Base-by-base conservation (phyloP, 2,888 invertebrate species). In the Diadromus collaris region DNA sequence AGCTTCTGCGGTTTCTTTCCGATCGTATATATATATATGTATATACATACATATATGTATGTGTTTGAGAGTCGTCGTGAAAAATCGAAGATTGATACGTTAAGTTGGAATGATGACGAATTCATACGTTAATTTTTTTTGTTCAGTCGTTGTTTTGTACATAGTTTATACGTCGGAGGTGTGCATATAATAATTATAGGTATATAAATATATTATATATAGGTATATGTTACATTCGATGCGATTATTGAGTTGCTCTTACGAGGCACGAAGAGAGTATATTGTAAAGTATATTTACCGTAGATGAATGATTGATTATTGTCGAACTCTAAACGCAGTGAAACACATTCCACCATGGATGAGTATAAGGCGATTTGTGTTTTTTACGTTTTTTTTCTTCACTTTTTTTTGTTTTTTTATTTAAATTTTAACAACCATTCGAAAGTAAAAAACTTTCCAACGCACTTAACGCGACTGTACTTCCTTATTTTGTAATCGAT, bases 101-200 rank as follows among this genome's bases (percentile, higher is more conserved):
- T 69, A 10, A 27, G 21, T 21, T 27, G 54, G 38, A 56, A 56
- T 10, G 24, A 24, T 51, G 51, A 51, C 51, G 51, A 51, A 29
- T 80, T 79, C 61, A 70, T 77, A 76, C 51, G 73, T 81, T 73
- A 78, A 71, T 80, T 83, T 76, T 81, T 82, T 80, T 83, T 80
- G 80, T 83, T 83, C 72, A 78, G 68, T 86, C 84, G 83, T 87
- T 86, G 83, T 87, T 88, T 85, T 89, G 89, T 89, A 89, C 84
- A 89, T 89, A 89, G 84, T 87, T 87, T 85, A 87, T 84, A 82
- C 78, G 74, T 67, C 76, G 79, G 71, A 83, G 68, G 79, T 79
- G 80, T 82, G 80, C 81, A 81, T 83, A 82, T 80, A 76, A 79
- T 81, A 69, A 81, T 75, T 51, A 65, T 76, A 79, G 65, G 72